Evolutionary conservation across 2,113 vertebrate genomes (phyloP), one percentile per base, ranked within the genome.

Genomic region (Lophochroa leadbeateri): DNA sequence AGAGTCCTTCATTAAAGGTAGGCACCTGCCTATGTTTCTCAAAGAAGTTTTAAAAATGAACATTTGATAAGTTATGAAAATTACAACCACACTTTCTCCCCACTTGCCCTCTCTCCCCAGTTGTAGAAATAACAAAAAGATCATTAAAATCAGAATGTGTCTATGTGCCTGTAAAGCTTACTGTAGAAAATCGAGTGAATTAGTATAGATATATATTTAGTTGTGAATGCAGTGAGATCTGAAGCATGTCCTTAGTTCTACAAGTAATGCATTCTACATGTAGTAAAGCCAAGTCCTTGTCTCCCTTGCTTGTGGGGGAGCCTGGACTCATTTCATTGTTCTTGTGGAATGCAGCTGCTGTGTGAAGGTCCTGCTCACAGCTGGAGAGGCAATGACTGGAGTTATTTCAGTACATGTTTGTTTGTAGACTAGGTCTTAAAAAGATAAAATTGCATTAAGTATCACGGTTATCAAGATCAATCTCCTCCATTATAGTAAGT

Each of bases 351-450:
- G 87, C 41, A 68, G 71, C 76, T 90, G 71, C 85, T 94, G 16
- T 28, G 23, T 69, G 60, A 94, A 83, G 85, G 68, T 95, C 86
- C 60, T 92, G 39, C 50, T 95, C 79, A 58, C 75, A 92, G 87
- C 85, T 90, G 88, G 85, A 94, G 68, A 75, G 33, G 37, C 68
- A 60, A 41, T 21, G 69, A 21, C 27, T 77, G 60, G 72, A 95
- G 35, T 88, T 95, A 83, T 49, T 92, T 93, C 82, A 60, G 65
- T 75, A 70, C 8, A 9, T 39, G 5, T 81, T 94, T 91, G 63
- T 88, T 90, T 92, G 60, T 58, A 88, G 92, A 68, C 53, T 74
- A 44, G n/a, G 29, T 95, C 53, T 92, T 90, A 52, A 76, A 92
- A 88, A 90, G 79, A 83, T 83, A 93, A 86, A 88, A 86, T 60